A percentile compares a stretch with the other conserved stretches of the same genome.
phyloP scores from a whole-genome alignment of 2,113 vertebrate genomes.

The Amblyornis subalaris region DNA sequence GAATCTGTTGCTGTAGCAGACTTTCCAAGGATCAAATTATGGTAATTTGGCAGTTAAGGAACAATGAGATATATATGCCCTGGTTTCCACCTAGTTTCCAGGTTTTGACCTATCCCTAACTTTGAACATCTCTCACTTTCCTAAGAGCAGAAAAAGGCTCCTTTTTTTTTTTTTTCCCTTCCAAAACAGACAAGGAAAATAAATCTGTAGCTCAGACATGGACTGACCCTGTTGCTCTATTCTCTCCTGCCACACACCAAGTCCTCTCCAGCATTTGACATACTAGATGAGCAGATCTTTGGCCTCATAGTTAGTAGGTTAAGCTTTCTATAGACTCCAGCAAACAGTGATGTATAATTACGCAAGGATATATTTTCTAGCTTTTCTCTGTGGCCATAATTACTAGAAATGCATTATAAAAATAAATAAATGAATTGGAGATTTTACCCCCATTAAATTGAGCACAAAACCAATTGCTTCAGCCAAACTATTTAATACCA shows the following conservation, averaged over 20 bases:
- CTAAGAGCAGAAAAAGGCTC: not conserved
- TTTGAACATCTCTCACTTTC: not conserved
- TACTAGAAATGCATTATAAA: not conserved
- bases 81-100: not conserved
- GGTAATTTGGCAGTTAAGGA: not conserved
- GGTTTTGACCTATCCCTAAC: not conserved
- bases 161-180: accelerated
- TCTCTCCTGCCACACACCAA: not conserved
- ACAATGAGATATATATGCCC: not conserved
- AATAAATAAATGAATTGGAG: not conserved
- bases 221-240: not conserved
- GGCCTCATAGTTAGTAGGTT: not conserved
- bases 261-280: not conserved
- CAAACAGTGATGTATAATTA: not conserved
- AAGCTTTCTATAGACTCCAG: not conserved
- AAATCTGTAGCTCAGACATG: not conserved
- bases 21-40: not conserved
- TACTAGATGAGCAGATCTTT: not conserved
- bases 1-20: not conserved
- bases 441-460: not conserved
- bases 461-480: not conserved
- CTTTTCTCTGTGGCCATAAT: not conserved
- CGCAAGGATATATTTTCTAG: not conserved
- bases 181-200: not conserved
- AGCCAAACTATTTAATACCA: not conserved